These are phyloP conservation scores for Muscidifurax raptorellus DNA, from an alignment of 1,140 invertebrate genomes.

Conservation along the genomic window DNA sequence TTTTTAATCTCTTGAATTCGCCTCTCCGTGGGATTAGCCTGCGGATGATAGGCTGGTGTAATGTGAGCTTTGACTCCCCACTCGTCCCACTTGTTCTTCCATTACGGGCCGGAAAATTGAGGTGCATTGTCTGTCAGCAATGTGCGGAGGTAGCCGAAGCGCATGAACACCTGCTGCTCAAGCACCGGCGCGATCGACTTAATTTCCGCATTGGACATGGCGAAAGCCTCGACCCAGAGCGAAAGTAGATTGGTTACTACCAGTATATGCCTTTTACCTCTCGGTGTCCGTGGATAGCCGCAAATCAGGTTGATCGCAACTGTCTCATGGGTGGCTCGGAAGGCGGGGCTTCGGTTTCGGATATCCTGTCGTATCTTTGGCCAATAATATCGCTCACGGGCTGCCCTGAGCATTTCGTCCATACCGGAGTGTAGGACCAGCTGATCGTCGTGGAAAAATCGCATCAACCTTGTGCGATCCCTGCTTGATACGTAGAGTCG, in stretches of 20 bases:
- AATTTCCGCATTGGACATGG: not conserved
- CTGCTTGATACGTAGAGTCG: not conserved
- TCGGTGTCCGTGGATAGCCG: conserved; percentile 28
- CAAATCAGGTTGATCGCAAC: conserved; percentile 47
- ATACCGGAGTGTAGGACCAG: conserved; percentile 54
- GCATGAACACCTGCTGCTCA: conserved; percentile 27
- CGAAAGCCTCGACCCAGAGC: conserved; percentile 50
- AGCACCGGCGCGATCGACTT: not conserved
- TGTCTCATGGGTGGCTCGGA: conserved; percentile 5
- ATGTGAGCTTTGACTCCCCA: not conserved
- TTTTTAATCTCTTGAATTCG: conserved; percentile 41
- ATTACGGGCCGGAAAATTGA: not conserved
- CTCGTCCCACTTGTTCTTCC: not conserved
- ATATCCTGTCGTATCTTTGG: conserved; percentile 22
- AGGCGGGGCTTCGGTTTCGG: not conserved
- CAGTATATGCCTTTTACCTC: conserved; percentile 16
- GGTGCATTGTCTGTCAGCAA: not conserved
- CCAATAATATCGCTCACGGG: conserved; percentile 49
- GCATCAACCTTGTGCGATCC: conserved; percentile 27
- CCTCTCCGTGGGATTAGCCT: conserved; percentile 9
- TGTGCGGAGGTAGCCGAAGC: not conserved
- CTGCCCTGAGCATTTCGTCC: conserved; percentile 52
- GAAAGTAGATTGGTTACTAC: conserved; percentile 48
- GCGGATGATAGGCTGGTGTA: not conserved
- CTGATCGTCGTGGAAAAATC: conserved; percentile 50